These are phyloP conservation scores for Rattus norvegicus DNA, from an alignment of 2,113 vertebrate species.

Conservation along the genomic window DNA sequence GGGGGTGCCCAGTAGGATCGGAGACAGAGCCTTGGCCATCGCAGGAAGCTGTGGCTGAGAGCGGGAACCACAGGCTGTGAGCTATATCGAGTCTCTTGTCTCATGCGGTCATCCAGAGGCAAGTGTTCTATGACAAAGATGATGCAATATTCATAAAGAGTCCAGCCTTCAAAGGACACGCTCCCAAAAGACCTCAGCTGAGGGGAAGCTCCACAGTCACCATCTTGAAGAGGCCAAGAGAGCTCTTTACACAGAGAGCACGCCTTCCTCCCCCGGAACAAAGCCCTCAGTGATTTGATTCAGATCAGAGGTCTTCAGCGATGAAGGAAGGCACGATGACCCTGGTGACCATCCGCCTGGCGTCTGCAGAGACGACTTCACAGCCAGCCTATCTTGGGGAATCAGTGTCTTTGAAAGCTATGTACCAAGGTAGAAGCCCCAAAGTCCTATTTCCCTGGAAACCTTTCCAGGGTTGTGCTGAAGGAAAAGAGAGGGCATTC, in stretches of 20 bases:
- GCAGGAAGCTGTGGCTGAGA: neutral
- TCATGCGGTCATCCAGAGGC: neutral
- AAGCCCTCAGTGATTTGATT: neutral
- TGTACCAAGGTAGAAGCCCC: neutral
- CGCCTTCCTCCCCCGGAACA: neutral
- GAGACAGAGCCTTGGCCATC: neutral
- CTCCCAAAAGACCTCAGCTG: neutral
- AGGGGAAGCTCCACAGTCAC: fast-evolving
- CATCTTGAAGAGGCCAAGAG: neutral
- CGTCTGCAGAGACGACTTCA: neutral
- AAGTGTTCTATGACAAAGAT: neutral
- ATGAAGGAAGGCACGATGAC: neutral
- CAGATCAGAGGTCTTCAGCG: neutral
- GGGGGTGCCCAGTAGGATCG: fast-evolving
- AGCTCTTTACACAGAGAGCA: neutral
- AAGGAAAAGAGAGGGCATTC: neutral
- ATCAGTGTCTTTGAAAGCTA: neutral
- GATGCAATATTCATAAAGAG: neutral
- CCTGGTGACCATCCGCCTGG: neutral
- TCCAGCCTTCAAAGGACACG: neutral
- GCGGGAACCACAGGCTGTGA: neutral
- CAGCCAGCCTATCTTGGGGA: neutral
- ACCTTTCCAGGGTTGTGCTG: fast-evolving
- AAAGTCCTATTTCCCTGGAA: neutral
- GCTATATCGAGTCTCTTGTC: fast-evolving